Evolutionary conservation across 1,140 invertebrate genomes (phyloP).

Genomic region (Dreissena polymorpha): DNA sequence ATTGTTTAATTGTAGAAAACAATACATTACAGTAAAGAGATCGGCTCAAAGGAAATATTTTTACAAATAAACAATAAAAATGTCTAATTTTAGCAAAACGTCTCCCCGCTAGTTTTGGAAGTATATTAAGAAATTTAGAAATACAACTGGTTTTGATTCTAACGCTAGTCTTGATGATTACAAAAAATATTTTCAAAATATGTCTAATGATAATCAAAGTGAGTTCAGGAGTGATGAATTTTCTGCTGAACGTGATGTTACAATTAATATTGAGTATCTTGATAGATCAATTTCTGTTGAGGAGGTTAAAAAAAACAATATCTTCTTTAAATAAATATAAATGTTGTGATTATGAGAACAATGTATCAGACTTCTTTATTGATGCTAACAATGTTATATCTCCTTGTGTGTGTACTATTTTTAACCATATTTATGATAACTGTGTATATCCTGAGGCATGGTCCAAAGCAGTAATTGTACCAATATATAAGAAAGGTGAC

Average conservation of each 20-base stretch:
- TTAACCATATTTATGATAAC: constrained; percentile 38
- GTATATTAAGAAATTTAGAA: constrained; percentile 30
- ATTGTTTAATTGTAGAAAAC: constrained; percentile 13
- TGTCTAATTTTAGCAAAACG: constrained; percentile 26
- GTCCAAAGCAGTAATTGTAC: constrained; percentile 7
- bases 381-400: constrained; percentile 37
- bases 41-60: constrained; percentile 19
- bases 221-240: background rate
- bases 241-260: background rate
- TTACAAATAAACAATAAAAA: constrained; percentile 22
- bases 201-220: constrained; percentile 16
- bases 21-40: constrained; percentile 16
- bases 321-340: constrained; percentile 9
- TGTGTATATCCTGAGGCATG: constrained; percentile 29
- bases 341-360: no score
- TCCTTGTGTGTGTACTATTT: background rate
- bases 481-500: constrained; percentile 40
- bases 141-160: constrained; percentile 11
- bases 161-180: constrained; percentile 19
- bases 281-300: constrained; percentile 25
- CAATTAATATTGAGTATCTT: constrained; percentile 33
- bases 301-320: constrained; percentile 25
- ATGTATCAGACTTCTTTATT: constrained; percentile 31
- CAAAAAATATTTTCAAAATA: constrained; percentile 37
- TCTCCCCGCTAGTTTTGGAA: constrained; percentile 26